Conservation (phyloP, 2,888 invertebrate species). For the Euzetes globulus region DNA sequence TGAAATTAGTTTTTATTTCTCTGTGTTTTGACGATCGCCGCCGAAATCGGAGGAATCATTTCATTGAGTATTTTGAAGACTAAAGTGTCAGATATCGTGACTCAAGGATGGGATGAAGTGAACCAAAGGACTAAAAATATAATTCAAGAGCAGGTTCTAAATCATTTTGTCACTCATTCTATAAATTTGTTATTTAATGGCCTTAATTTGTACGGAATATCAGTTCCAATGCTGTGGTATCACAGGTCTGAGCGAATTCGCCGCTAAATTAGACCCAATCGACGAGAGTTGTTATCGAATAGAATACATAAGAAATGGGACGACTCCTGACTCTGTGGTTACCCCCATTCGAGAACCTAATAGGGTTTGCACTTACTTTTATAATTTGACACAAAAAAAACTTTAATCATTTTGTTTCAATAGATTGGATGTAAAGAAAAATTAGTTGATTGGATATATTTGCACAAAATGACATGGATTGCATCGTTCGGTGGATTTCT, state of each 20-base stretch:
- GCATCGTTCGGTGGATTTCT: conserved; percentile 43
- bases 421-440: conserved; percentile 45
- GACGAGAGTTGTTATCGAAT: conserved; percentile 47
- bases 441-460: conserved; percentile 46
- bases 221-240: conserved; percentile 48
- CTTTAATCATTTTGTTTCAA: too few species aligned
- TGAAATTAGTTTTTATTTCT: conserved; percentile 45
- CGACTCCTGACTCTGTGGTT: conserved; percentile 23
- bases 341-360: not conserved
- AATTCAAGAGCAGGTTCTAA: conserved; percentile 45
- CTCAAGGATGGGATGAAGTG: conserved; percentile 47
- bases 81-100: conserved; percentile 45
- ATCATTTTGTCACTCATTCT: too few species aligned
- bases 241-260: conserved; percentile 47
- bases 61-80: conserved; percentile 44
- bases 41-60: conserved; percentile 47
- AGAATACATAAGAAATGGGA: not conserved
- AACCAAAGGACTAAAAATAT: conserved; percentile 47
- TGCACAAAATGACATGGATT: conserved; percentile 46
- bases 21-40: conserved; percentile 45
- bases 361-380: not conserved
- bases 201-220: too few species aligned
- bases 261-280: conserved; percentile 46
- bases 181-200: too few species aligned
- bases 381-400: too few species aligned